phyloP scores from a whole-genome alignment of 2,888 invertebrate genomes.

The Neoscelio sp. region DNA sequence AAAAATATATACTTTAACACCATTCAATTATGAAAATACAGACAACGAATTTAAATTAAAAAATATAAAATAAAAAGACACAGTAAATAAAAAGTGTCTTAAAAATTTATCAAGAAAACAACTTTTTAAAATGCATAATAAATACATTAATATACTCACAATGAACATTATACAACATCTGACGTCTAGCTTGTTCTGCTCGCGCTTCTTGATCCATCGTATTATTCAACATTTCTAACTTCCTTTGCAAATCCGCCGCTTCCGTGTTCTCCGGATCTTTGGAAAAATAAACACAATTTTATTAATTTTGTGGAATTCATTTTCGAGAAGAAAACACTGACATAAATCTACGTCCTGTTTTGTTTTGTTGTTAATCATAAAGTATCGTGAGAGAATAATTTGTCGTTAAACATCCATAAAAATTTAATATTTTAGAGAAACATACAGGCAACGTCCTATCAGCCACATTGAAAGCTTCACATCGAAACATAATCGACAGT shows the following conservation, averaged over 20 bases:
- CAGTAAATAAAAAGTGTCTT: too few species aligned
- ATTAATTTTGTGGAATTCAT: slow-evolving; percentile 35
- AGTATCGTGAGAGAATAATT: slow-evolving; percentile 24
- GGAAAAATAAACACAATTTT: slow-evolving; percentile 75
- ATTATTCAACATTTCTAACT: slow-evolving; percentile 95
- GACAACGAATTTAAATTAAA: too few species aligned
- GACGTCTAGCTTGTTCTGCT: slow-evolving; percentile 90
- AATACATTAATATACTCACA: slow-evolving; percentile 86
- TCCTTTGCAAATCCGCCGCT: slow-evolving; percentile 94
- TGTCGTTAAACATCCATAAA: slow-evolving; percentile 29
- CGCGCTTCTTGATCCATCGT: slow-evolving; percentile 94
- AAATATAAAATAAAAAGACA: too few species aligned
- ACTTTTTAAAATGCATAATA: too few species aligned
- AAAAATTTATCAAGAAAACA: neutral
- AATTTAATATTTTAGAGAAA: slow-evolving; percentile 37
- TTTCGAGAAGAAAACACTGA: slow-evolving; percentile 22
- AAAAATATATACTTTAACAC: too few species aligned
- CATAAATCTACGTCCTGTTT: slow-evolving; percentile 47
- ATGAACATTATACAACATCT: slow-evolving; percentile 91
- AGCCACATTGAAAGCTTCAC: slow-evolving; percentile 62
- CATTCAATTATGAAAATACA: too few species aligned
- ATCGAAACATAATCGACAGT: slow-evolving; percentile 47
- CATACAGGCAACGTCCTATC: slow-evolving; percentile 52
- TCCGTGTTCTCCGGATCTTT: slow-evolving; percentile 94
- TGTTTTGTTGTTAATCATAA: slow-evolving; percentile 30